Evolutionary conservation across 1,140 invertebrate genomes (phyloP).

Genomic region (Anagrus nilaparvatae): DNA sequence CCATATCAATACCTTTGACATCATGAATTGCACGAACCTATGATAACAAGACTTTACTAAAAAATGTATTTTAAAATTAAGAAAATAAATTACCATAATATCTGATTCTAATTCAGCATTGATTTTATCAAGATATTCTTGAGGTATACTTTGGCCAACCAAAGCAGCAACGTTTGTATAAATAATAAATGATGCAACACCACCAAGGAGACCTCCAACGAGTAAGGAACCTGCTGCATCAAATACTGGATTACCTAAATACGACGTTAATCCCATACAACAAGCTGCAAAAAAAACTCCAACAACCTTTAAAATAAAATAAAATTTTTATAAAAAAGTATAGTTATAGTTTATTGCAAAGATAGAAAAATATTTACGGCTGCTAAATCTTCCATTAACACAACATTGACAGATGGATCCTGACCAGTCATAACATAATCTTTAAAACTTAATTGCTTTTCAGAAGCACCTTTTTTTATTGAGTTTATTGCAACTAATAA

Average conservation of each 20-base stretch:
- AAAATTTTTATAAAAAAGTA: not conserved
- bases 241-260: constrained; percentile 64
- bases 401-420: constrained; percentile 94
- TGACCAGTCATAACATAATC: constrained; percentile 72
- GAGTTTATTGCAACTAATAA: constrained; percentile 84
- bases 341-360: not conserved
- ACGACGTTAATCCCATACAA: constrained; percentile 83
- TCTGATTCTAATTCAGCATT: constrained; percentile 85
- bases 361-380: constrained; percentile 51
- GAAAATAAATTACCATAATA: constrained; percentile 57
- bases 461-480: constrained; percentile 71
- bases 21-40: constrained; percentile 90
- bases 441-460: constrained; percentile 63
- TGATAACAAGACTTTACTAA: not conserved
- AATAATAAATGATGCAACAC: constrained; percentile 92
- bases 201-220: constrained; percentile 81
- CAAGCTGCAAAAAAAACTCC: constrained; percentile 75
- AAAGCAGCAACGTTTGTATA: constrained; percentile 87
- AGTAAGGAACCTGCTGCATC: constrained; percentile 85
- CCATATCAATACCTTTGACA: constrained; percentile 97
- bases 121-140: constrained; percentile 77
- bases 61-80: not conserved
- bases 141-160: constrained; percentile 86
- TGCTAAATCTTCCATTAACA: constrained; percentile 91
- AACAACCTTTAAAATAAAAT: constrained; percentile 34